Percentiles rank a stretch among this genome's conserved stretches.
phyloP scores from a whole-genome alignment of 1,140 invertebrate genomes.

The Odontomachus brunneus region DNA sequence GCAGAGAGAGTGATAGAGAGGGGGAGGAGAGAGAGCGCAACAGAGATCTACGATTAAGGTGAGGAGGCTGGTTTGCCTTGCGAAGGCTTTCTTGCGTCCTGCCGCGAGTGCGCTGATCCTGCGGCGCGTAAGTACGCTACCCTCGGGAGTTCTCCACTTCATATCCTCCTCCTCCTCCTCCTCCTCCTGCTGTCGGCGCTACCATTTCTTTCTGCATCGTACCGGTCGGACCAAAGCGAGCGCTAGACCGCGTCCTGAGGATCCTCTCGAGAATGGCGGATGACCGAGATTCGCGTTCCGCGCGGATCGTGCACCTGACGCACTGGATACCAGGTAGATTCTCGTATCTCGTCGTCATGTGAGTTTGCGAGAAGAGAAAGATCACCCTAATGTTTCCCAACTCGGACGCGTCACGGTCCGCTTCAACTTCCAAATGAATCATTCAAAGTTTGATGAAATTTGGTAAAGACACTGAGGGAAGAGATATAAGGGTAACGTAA shows the following conservation, averaged over 20 bases:
- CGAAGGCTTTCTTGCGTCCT: constrained; percentile 79
- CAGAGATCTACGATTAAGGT: constrained; percentile 42
- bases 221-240: constrained; percentile 21
- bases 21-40: background rate
- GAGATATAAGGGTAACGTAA: too few relatives aligned
- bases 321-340: background rate
- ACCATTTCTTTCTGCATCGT: constrained; percentile 22
- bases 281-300: constrained; percentile 31
- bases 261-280: background rate
- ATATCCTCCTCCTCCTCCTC: too few relatives aligned
- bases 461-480: too few relatives aligned
- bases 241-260: background rate
- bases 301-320: background rate
- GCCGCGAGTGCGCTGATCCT: constrained; percentile 64
- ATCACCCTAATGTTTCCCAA: too few relatives aligned
- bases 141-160: constrained; percentile 10
- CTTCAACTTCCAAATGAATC: too few relatives aligned
- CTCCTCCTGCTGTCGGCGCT: constrained; percentile 8
- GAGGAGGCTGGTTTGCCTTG: constrained; percentile 80
- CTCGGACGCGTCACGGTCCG: too few relatives aligned
- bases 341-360: background rate
- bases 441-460: too few relatives aligned
- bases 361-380: background rate
- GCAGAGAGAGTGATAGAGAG: constrained; percentile 5
- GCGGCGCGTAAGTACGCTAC: constrained; percentile 27